phyloP scores from a whole-genome alignment of 2,888 invertebrate genomes.

The Pyrrhia umbra region DNA sequence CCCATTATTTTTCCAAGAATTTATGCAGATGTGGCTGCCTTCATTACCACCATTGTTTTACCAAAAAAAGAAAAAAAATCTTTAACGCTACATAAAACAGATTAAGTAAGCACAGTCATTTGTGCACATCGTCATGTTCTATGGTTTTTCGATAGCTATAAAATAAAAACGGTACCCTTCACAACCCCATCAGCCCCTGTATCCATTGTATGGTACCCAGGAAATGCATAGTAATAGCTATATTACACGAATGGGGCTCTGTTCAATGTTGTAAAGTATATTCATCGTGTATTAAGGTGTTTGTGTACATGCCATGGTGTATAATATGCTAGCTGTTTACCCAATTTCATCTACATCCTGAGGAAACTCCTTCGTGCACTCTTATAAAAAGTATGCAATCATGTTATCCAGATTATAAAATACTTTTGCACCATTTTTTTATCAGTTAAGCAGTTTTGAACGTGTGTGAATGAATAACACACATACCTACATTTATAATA shows the following conservation, averaged over 20 bases:
- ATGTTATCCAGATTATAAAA: too few species aligned
- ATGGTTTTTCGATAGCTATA: constrained; percentile 63
- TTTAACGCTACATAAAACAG: constrained; percentile 61
- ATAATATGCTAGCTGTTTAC: too few species aligned
- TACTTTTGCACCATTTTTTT: too few species aligned
- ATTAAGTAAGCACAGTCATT: constrained; percentile 60
- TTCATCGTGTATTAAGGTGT: constrained; percentile 34
- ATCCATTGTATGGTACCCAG: constrained; percentile 56
- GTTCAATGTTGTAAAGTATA: constrained; percentile 55
- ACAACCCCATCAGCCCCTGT: constrained; percentile 53
- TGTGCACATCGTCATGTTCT: constrained; percentile 62
- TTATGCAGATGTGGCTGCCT: too few species aligned
- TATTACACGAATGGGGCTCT: constrained; percentile 52
- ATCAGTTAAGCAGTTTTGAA: too few species aligned
- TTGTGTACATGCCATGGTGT: constrained; percentile 15
- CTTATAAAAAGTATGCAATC: too few species aligned
- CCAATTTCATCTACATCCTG: too few species aligned
- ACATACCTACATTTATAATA: too few species aligned
- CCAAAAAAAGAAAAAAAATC: constrained; percentile 35
- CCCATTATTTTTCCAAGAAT: too few species aligned
- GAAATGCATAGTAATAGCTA: constrained; percentile 65
- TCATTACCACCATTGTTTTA: too few species aligned
- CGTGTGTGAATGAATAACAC: too few species aligned
- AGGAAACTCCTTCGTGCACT: too few species aligned
- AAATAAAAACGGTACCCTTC: constrained; percentile 61